Evolutionary conservation across 1,140 invertebrate genomes (phyloP), one percentile per base, ranked within the genome.

Genomic region (Drosophila elegans): DNA sequence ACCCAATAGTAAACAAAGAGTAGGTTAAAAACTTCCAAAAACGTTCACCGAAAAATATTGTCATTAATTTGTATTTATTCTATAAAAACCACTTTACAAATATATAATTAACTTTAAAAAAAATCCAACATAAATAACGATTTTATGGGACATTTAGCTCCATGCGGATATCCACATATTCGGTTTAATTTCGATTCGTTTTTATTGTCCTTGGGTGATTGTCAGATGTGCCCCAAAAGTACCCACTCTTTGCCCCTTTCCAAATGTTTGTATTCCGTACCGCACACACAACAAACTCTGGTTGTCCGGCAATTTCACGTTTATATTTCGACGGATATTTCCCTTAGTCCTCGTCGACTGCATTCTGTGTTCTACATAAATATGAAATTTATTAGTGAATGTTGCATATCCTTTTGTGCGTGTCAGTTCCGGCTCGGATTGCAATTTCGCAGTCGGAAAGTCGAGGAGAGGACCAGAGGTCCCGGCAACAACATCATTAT

Each of bases 311-410:
- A 81, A 78, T 78, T 81, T 78, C 38, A 82, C 79, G 79, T 81
- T 81, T 71, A 82, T 82, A 78, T 81, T 82, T 39, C 27, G 49
- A 13, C 63, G 63, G 49, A 45, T 55, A 64, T 64, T 64, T 62
- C 44, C 57, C 42, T 42, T 60, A 42, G 60, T 13, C 41, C 12
- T 13, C 29, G 27, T 11, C 46, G 61, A 62, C 80, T 78, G 75
- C 71, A 77, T 60, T 66, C 80, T 27, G 42, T 71, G 68, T 71
- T 71, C 57, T 69, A 78, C 83, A 88, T 85, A 88, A 86, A 88
- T 86, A 86, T 86, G 83, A 86, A 86, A 86, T 86, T 86, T 88
- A 86, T 86, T 86, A 86, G 83, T 88, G 74, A 86, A 79, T 83
- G 75, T 83, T 86, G 76, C 85, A 83, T 83, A 86, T 82, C 83